Evolutionary conservation across 2,797 vertebrate genomes (phyloP), one percentile per base, ranked within the genome.

Genomic region (Pantherophis vulpinus): DNA sequence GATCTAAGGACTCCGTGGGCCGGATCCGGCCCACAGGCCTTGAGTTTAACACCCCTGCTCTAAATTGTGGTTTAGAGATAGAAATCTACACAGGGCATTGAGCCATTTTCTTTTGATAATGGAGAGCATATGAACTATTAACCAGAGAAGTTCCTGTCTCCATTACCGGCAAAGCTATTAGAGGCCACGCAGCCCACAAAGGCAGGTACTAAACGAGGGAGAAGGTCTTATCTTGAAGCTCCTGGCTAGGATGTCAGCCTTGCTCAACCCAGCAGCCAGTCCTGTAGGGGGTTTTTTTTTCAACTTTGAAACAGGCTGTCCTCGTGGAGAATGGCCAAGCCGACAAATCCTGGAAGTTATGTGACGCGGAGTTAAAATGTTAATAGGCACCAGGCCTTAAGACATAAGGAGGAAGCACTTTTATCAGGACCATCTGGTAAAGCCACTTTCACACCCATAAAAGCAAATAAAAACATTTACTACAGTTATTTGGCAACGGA

Each of bases 391-490:
- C 29, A 74, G 20, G 7, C 56, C 25, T 55, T 55, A 88, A n/a
- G 86, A 56, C 27, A 60, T 8, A 58, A 37, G 60, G 63, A 86
- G 51, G 54, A 51, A 32, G 58, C 2, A 54, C 54, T 88, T 58
- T 74, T 27, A 92, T 89, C 83, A 70, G 55, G 54, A 9, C 47
- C 32, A 61, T 93, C 29, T 93, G 63, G 74, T 37, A 37, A 90
- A 90, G 55, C 58, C 61, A 23, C 16, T 23, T 70, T 70, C 51
- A 70, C 29, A 61, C 56, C 87, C 92, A 86, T 23, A 37, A 90
- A 87, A 37, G 74, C 51, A 86, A 74, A 89, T n/a, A 88, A 61
- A 32, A 89, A 58, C 66, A 89, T 89, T 79, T 89, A 89, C 87
- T 51, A 54, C 60, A 60, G 87, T 37, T 92, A 79, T 89, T 60